Base-by-base conservation (phyloP, 2,888 invertebrate species). In the Agriotes lineatus region DNA sequence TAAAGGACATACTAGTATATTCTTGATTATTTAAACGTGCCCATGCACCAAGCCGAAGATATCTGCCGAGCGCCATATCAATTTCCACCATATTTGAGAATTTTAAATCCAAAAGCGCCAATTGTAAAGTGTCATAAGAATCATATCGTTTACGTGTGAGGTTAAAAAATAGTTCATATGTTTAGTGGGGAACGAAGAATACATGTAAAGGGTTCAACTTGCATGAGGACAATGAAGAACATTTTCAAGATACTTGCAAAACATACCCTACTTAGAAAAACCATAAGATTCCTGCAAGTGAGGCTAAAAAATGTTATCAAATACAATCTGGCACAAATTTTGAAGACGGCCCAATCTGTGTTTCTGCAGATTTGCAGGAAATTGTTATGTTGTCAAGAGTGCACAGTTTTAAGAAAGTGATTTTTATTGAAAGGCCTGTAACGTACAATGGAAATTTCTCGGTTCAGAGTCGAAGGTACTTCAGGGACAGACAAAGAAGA, bases 111-210 rank as follows among this genome's bases (percentile, higher is more conserved):
- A 69, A 69, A 63, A 42, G 58, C 57, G 67, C 73, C 22, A 22
- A 70, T 33, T 19, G 19, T 18, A 62, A 67, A 16, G n/a, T 54
- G 16, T 72, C 70, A 7, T 74, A 74, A 59, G 73, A 74, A 45
- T 52, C 67, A 9, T 73, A 74, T 52, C 57, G 71, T 19, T 20
- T 54, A 30, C 30, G 52, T 44, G 63, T 68, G 7, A 71, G 61
- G 37, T 50, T 57, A 59, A 52, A 69, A 61, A 69, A 68, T 60
- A 73, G 73, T 44, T 74, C 69, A 44, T 75, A 74, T 48, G 67
- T 74, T 60, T 62, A 39, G 56, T 75, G 18, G 73, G 73, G 5
- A 67, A 72, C 42, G 72, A 75, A 61, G 76, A 76, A 45, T 76
- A 73, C 57, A 70, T 75, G 71, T 60, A 72, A 73, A 66, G 54